Evolutionary conservation across 2,797 vertebrate species (phyloP).

Genomic region (Tamandua tetradactyla): DNA sequence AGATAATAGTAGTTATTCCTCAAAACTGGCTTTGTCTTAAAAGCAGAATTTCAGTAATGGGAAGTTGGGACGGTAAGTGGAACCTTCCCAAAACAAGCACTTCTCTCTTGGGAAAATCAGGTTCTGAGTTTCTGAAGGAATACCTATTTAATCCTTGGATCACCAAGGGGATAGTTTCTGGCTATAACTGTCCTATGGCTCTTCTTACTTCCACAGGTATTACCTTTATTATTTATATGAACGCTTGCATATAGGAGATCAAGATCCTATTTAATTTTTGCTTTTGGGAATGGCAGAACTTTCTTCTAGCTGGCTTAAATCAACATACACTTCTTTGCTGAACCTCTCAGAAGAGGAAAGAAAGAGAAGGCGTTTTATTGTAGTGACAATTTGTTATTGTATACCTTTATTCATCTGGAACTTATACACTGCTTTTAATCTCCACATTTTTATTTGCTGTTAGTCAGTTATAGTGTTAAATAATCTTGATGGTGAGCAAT

Average conservation of each 20-base stretch:
- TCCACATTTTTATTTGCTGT: constrained; percentile 13
- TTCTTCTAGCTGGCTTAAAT: not conserved
- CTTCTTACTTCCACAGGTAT: not conserved
- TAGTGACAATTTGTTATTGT: not conserved
- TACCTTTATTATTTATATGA: not conserved
- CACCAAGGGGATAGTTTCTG: not conserved
- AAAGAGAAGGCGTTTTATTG: not conserved
- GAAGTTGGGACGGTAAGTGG: not conserved
- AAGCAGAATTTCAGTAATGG: not conserved
- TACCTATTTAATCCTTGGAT: not conserved
- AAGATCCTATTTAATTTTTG: not conserved
- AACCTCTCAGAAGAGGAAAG: not conserved
- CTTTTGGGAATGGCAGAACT: not conserved
- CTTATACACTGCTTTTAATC: not conserved
- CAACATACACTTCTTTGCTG: not conserved
- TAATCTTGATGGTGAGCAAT: not conserved
- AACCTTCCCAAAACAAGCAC: not conserved
- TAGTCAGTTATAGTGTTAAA: constrained; percentile 18
- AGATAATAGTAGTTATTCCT: not conserved
- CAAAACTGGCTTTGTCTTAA: not conserved
- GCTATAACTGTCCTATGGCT: not conserved
- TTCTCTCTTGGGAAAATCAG: not conserved
- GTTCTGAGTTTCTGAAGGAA: not conserved
- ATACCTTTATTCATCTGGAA: not conserved
- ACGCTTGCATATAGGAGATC: not conserved